Base-by-base conservation (phyloP, 2,113 vertebrate genomes). In the Dolichallabes microphthalmus region DNA sequence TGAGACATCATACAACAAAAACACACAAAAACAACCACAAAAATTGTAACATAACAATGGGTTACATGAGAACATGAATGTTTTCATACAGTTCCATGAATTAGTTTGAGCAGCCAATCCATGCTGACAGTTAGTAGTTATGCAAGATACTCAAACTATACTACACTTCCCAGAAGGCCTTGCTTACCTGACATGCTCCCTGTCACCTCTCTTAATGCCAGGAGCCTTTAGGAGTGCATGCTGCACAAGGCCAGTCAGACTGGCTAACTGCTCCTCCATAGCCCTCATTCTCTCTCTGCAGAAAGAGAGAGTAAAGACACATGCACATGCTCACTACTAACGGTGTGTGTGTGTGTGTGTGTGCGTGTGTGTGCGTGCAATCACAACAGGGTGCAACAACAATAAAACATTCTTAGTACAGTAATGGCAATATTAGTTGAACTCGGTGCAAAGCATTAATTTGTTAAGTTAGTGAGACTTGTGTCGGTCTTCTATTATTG, bases 201-300 rank as follows among this genome's bases (percentile, higher is more conserved):
- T 96, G 68, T 52, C 78, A 96, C 93, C 95, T 96, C 95, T 95
- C 96, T 95, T 96, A 95, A 95, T 94, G 95, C 97, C 96, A 95
- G 96, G 96, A 93, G 96, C 96, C 96, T 98, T 99, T 94, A 97
- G 97, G 95, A 99, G 96, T 93, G 97, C 97, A 94, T 97, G 96
- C 96, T 98, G 97, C 94, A 98, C 98, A 95, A 99, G 97, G 92
- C 97, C 97, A 96, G 97, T 98, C 96, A 99, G 96, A 96, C 97
- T 98, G 95, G 97, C 97, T 95, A 99, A 97, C 96, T 98, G 98
- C 95, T 98, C 97, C 96, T 99, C 98, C 98, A 99, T 98, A 95
- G 96, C 97, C 96, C 97, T 98, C 97, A 99, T 99, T 96, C 97
- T 96, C 93, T 97, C 95, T 97, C 98, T 99, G 97, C 93, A 97